Conservation (phyloP, 1,140 invertebrate species). For the Camponotus vicinus region DNA sequence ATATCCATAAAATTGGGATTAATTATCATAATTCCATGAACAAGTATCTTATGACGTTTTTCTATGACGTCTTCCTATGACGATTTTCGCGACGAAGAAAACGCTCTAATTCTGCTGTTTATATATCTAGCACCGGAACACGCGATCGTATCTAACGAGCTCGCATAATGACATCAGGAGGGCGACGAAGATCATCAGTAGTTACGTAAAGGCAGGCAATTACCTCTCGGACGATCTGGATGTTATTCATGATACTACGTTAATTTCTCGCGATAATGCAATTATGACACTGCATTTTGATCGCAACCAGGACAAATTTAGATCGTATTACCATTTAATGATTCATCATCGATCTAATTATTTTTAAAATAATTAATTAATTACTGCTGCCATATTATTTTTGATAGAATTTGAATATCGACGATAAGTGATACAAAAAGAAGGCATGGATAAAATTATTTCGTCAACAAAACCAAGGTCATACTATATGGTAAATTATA, state of each 20-base stretch:
- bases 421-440: neutral
- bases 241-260: slow-evolving; percentile 10
- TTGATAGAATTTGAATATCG: neutral
- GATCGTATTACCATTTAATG: slow-evolving; percentile 61
- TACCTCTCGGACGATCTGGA: slow-evolving; percentile 50
- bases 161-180: slow-evolving; percentile 64
- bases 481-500: neutral
- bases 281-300: slow-evolving; percentile 66
- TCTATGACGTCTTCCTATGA: too few relatives aligned
- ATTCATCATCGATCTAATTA: slow-evolving; percentile 74
- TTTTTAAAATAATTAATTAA: slow-evolving; percentile 62
- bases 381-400: slow-evolving; percentile 70
- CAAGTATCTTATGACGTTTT: neutral
- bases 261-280: slow-evolving; percentile 73
- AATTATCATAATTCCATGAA: neutral
- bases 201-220: slow-evolving; percentile 72
- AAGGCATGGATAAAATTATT: neutral
- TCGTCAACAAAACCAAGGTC: neutral
- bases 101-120: slow-evolving; percentile 11
- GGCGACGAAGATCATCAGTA: slow-evolving; percentile 67
- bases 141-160: slow-evolving; percentile 66
- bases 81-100: neutral
- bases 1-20: neutral
- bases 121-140: slow-evolving; percentile 12
- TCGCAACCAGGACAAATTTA: slow-evolving; percentile 45